A percentile compares a stretch with the other conserved stretches of the same genome.
phyloP scores from a whole-genome alignment of 2,797 vertebrate genomes.

The Alca torda region DNA sequence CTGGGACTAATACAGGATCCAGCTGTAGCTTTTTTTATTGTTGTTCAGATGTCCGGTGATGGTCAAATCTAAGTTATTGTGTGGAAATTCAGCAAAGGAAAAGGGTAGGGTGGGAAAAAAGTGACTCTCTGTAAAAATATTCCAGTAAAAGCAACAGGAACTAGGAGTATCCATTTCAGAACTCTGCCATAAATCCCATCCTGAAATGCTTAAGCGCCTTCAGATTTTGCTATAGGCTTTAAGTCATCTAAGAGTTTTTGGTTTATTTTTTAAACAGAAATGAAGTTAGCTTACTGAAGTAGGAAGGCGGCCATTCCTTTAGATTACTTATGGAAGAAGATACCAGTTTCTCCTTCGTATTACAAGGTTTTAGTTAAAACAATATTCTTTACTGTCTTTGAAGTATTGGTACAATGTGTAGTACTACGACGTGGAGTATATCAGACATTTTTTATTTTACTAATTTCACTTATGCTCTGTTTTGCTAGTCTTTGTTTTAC shows the following conservation, averaged over 20 bases:
- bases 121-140: conserved; percentile 73
- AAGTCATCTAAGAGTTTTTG: not conserved
- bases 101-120: conserved; percentile 80
- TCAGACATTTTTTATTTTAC: not conserved
- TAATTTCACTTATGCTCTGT: not conserved
- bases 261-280: conserved; percentile 19
- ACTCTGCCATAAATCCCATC: conserved; percentile 57
- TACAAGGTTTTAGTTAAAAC: not conserved
- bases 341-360: not conserved
- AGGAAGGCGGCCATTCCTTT: not conserved
- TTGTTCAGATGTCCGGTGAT: conserved; percentile 71
- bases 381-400: not conserved
- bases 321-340: not conserved
- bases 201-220: conserved; percentile 62
- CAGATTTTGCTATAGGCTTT: conserved; percentile 47
- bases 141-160: conserved; percentile 73
- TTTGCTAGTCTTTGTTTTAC: not conserved
- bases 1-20: conserved; percentile 73
- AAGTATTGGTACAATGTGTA: not conserved
- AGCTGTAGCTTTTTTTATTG: conserved; percentile 73
- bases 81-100: conserved; percentile 76
- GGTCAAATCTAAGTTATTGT: conserved; percentile 74
- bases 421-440: not conserved
- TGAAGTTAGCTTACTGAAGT: not conserved
- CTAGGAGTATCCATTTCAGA: conserved; percentile 71